Evolutionary conservation across 2,888 invertebrate genomes (phyloP).

Genomic region (Agapetus fuscipes): DNA sequence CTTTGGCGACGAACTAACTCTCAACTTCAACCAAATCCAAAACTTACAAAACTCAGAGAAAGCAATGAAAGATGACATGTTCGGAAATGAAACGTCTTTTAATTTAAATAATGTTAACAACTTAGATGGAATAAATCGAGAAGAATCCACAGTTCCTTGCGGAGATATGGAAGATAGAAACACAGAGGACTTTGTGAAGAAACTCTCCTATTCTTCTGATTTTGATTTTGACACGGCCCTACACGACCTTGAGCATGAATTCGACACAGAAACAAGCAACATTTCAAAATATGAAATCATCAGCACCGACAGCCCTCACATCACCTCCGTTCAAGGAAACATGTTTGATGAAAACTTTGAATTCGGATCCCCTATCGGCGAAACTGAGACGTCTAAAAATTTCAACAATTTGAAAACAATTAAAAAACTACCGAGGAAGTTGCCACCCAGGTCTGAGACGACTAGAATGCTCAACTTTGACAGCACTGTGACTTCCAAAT

Average conservation of each 20-base stretch:
- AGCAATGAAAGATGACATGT: not conserved
- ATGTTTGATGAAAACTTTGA: conserved; percentile 29
- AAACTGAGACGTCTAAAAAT: conserved; percentile 38
- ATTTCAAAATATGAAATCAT: conserved; percentile 44
- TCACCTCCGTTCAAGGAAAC: conserved; percentile 19
- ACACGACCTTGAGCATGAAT: conserved; percentile 40
- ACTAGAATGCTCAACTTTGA: conserved; percentile 39
- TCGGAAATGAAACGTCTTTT: not conserved
- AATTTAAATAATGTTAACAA: too few relatives aligned
- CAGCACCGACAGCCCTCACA: conserved; percentile 41
- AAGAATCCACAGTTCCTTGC: not conserved
- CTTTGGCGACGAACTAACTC: too few relatives aligned
- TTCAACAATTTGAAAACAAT: conserved; percentile 3
- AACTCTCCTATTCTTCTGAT: conserved; percentile 1
- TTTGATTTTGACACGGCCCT: conserved; percentile 32
- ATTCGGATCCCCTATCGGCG: conserved; percentile 40
- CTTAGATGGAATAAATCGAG: too few relatives aligned
- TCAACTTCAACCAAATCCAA: too few relatives aligned
- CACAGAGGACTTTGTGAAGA: not conserved
- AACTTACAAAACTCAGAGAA: too few relatives aligned
- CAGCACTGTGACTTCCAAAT: conserved; percentile 27
- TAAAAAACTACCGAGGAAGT: conserved; percentile 1
- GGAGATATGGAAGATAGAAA: not conserved
- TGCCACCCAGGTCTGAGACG: conserved; percentile 21
- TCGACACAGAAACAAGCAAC: conserved; percentile 33